Conservation (phyloP, 2,888 invertebrate species). For the Zonitis immaculata region DNA sequence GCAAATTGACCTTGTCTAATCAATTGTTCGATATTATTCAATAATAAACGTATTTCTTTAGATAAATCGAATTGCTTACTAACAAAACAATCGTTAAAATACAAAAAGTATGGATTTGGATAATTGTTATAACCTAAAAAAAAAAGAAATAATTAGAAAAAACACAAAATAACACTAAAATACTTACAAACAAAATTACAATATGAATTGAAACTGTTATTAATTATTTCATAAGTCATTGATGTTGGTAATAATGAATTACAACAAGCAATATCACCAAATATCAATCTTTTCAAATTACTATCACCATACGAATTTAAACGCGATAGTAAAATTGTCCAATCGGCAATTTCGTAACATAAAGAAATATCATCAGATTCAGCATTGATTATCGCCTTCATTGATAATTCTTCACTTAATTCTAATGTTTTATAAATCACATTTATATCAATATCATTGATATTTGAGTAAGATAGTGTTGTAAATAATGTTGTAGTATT, state of each 20-base stretch:
- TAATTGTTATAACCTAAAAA: conserved; percentile 18
- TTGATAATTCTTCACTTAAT: conserved; percentile 25
- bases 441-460: background rate
- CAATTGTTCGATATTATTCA: conserved; percentile 29
- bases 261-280: conserved; percentile 16
- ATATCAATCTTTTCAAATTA: conserved; percentile 12
- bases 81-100: conserved; percentile 12
- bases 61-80: conserved; percentile 19
- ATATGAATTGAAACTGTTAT: conserved; percentile 20
- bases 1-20: conserved; percentile 34
- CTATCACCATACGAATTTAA: conserved; percentile 15
- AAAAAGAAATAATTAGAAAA: background rate
- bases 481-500: conserved; percentile 3
- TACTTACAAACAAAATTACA: conserved; percentile 21
- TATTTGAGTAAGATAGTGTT: background rate
- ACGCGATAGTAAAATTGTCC: conserved; percentile 28
- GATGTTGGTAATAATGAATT: conserved; percentile 17
- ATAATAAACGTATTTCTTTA: conserved; percentile 30
- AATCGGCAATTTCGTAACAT: conserved; percentile 28
- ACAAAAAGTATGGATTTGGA: conserved; percentile 18
- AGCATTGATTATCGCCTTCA: conserved; percentile 29
- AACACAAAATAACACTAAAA: background rate
- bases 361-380: conserved; percentile 14
- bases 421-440: conserved; percentile 21
- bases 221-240: conserved; percentile 21